A percentile compares a stretch with the other conserved stretches of the same genome.
These are phyloP conservation scores for Syngnathus rostellatus DNA, from an alignment of 2,797 vertebrate genomes.

Conservation along the genomic window DNA sequence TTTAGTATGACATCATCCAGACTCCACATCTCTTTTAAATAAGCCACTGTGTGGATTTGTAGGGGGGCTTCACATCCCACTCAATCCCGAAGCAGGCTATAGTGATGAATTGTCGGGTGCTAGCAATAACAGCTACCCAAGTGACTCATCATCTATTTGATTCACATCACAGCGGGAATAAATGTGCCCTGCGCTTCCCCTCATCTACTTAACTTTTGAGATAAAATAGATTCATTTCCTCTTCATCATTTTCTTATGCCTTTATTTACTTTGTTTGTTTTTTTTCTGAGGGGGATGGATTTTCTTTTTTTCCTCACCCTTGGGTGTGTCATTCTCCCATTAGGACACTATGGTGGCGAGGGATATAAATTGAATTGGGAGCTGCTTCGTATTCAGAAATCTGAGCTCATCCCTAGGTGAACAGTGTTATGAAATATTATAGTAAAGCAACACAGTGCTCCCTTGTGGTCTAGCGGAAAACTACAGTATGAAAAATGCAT, in stretches of 20 bases:
- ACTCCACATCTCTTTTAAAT: constrained; percentile 26
- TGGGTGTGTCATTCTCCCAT: constrained; percentile 55
- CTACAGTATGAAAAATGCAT: neutral
- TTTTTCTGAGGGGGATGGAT: constrained; percentile 49
- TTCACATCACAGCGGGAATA: constrained; percentile 58
- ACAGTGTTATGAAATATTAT: neutral
- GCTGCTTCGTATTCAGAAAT: constrained; percentile 24
- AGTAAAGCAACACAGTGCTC: constrained; percentile 50
- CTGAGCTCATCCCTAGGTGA: constrained; percentile 9
- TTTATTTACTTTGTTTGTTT: constrained; percentile 65
- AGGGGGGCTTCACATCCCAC: constrained; percentile 47
- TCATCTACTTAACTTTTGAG: constrained; percentile 48
- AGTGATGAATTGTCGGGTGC: constrained; percentile 60
- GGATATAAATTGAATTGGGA: constrained; percentile 53
- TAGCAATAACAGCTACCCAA: constrained; percentile 59
- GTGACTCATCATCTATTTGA: constrained; percentile 68
- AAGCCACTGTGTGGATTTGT: constrained; percentile 19
- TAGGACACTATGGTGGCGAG: constrained; percentile 50
- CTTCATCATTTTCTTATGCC: constrained; percentile 57
- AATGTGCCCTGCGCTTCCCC: constrained; percentile 49
- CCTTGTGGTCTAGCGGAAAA: constrained; percentile 42
- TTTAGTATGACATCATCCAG: constrained; percentile 27
- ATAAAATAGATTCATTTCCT: constrained; percentile 62
- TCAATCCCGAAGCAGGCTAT: constrained; percentile 44
- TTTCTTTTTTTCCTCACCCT: constrained; percentile 45